Conservation (phyloP, 92 coral and sea anemone species). For the Phenganax marumi region DNA sequence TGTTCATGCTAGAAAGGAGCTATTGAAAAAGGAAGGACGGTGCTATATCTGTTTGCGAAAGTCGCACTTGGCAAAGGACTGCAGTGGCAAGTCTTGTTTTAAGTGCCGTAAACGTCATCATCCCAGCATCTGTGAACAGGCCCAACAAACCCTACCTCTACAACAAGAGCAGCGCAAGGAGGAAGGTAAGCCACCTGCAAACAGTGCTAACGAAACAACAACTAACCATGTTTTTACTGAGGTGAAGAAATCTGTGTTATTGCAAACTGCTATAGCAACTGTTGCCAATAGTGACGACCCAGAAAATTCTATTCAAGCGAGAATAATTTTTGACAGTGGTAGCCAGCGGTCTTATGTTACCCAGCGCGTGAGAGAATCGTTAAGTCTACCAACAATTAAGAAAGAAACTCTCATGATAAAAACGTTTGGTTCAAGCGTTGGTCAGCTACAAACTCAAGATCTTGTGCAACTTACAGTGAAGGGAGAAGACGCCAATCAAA, state of each 20-base stretch:
- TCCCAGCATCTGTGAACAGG: slow-evolving; percentile 33
- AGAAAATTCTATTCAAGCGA: background rate
- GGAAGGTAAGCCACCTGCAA: background rate
- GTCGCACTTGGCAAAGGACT: slow-evolving; percentile 1
- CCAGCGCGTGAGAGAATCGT: background rate
- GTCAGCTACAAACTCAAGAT: background rate
- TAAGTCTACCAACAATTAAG: background rate
- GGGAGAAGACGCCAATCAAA: background rate
- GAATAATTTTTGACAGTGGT: slow-evolving; percentile 31
- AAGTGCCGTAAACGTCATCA: slow-evolving; percentile 14
- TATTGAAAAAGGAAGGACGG: slow-evolving; percentile 30
- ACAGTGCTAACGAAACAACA: slow-evolving; percentile 15
- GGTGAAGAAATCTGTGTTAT: slow-evolving; percentile 20
- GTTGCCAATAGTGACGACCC: slow-evolving; percentile 1
- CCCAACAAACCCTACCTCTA: background rate
- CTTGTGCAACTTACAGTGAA: background rate
- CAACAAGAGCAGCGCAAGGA: background rate
- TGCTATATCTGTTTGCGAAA: slow-evolving; percentile 33
- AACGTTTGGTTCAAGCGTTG: slow-evolving; percentile 23
- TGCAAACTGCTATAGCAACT: slow-evolving; percentile 40
- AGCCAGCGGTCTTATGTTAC: slow-evolving; percentile 42
- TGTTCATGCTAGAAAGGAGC: background rate
- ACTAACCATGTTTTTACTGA: background rate
- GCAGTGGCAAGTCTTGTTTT: slow-evolving; percentile 26
- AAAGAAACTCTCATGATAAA: slow-evolving; percentile 9